Evolutionary conservation across 2,888 invertebrate species (phyloP).

Genomic region (Palloptera scutellata): DNA sequence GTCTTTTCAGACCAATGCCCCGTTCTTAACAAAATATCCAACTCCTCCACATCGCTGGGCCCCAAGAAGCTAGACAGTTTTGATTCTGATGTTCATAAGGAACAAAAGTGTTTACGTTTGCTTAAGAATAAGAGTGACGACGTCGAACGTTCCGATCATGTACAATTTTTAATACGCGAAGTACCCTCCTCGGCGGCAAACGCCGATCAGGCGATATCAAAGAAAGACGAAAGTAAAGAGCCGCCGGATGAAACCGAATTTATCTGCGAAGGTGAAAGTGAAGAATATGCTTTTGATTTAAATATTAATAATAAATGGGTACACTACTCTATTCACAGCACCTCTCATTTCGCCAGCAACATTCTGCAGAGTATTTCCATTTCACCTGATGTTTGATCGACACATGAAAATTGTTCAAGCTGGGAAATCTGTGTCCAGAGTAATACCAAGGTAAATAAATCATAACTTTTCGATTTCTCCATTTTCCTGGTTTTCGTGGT

Average conservation of each 20-base stretch:
- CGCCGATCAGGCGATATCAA: slow-evolving; percentile 69
- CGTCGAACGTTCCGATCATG: slow-evolving; percentile 77
- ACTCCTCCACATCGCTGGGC: slow-evolving; percentile 39
- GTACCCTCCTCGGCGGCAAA: slow-evolving; percentile 67
- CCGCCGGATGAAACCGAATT: slow-evolving; percentile 61
- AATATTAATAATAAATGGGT: neutral
- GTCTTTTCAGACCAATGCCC: slow-evolving; percentile 38
- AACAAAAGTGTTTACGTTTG: slow-evolving; percentile 58
- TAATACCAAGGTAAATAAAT: slow-evolving; percentile 73
- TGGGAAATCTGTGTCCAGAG: slow-evolving; percentile 86
- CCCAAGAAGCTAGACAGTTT: slow-evolving; percentile 41
- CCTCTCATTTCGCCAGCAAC: slow-evolving; percentile 90
- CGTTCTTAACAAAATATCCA: slow-evolving; percentile 41
- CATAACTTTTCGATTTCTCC: too few relatives aligned
- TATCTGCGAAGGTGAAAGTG: slow-evolving; percentile 50
- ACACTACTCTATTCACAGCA: slow-evolving; percentile 67
- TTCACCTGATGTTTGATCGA: slow-evolving; percentile 94
- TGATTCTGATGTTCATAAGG: slow-evolving; percentile 55
- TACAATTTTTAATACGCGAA: slow-evolving; percentile 91
- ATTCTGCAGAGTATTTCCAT: slow-evolving; percentile 94
- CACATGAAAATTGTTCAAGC: slow-evolving; percentile 88
- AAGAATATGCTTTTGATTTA: slow-evolving; percentile 6
- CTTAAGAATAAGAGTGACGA: slow-evolving; percentile 63
- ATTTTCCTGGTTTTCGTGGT: too few relatives aligned
- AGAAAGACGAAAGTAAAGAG: slow-evolving; percentile 56